Evolutionary conservation across 2,888 invertebrate species (phyloP).

Genomic region (Leptothorax acervorum): DNA sequence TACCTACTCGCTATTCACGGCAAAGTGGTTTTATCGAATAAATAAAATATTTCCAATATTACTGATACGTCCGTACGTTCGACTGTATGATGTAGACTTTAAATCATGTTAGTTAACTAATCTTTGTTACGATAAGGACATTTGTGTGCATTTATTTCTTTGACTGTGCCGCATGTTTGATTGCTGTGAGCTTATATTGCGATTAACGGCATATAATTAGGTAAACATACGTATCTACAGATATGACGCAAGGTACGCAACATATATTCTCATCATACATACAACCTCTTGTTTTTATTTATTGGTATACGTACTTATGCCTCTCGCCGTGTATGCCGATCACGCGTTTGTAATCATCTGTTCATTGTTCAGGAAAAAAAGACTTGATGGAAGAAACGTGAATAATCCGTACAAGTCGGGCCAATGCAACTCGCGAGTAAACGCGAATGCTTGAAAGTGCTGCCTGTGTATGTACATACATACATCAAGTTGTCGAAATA

Average conservation of each 20-base stretch:
- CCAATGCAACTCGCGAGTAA: background rate
- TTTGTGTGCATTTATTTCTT: background rate
- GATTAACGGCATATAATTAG: background rate
- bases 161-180: background rate
- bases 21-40: background rate
- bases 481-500: constrained; percentile 9
- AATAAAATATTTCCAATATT: background rate
- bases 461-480: background rate
- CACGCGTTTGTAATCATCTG: background rate
- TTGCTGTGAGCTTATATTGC: constrained; percentile 1
- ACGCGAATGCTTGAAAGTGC: background rate
- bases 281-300: background rate
- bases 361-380: background rate
- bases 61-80: background rate
- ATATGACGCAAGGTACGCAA: background rate
- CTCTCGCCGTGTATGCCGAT: background rate
- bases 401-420: constrained; percentile 3
- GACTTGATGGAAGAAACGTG: background rate
- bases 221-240: background rate
- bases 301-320: background rate
- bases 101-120: background rate
- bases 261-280: background rate
- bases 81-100: background rate
- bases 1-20: background rate
- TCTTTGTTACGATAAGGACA: background rate